phyloP scores from a whole-genome alignment of 2,797 vertebrate species.

The Taenioides sp. region DNA sequence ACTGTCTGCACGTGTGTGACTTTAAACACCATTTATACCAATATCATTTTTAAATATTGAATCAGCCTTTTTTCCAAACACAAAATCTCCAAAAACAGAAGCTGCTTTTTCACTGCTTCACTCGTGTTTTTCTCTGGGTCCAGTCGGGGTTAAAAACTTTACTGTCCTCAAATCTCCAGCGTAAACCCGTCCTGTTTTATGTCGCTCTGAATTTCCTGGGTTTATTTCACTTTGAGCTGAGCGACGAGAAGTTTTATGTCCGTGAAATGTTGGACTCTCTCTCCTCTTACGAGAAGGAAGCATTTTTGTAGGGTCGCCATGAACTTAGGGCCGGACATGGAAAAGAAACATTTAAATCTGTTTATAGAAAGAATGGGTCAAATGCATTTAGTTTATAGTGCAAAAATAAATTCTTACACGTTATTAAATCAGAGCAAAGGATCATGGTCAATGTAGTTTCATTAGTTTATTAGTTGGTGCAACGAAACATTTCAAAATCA shows the following conservation, averaged over 20 bases:
- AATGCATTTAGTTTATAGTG: no score
- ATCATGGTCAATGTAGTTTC: no score
- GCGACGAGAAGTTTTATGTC: constrained; percentile 17
- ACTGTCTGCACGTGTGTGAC: no score
- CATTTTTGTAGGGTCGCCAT: constrained; percentile 19
- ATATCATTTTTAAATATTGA: no score
- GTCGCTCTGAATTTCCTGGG: background rate
- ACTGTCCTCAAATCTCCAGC: background rate
- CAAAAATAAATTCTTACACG: no score
- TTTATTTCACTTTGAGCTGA: background rate
- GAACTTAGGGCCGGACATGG: constrained; percentile 1
- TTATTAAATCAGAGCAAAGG: no score
- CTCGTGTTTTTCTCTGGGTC: background rate
- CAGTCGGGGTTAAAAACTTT: background rate
- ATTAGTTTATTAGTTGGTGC: no score
- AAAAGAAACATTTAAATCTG: background rate
- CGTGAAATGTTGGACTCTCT: constrained; percentile 9
- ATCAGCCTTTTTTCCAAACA: background rate
- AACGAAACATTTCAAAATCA: no score
- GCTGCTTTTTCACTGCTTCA: background rate
- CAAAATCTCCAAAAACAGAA: no score
- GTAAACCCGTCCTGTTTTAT: background rate
- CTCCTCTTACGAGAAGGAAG: constrained; percentile 29
- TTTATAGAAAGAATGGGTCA: no score
- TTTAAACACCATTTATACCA: no score